Conservation (phyloP, 2,113 vertebrate species). For the Alaudala cheleensis region DNA sequence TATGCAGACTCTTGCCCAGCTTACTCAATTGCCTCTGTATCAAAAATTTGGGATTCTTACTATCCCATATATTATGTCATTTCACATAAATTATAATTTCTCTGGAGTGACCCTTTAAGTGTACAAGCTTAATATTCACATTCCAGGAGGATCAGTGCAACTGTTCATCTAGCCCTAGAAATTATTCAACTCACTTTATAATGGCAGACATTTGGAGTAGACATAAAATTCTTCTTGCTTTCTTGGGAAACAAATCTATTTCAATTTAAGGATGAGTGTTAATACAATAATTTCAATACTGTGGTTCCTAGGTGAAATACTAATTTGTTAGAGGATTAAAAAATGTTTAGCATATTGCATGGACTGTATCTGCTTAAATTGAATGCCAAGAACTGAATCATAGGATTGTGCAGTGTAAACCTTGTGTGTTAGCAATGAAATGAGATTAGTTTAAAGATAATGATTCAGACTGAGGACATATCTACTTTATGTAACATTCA, state of each 20-base stretch:
- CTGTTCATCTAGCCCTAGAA: neutral
- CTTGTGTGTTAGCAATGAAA: neutral
- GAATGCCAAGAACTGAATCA: neutral
- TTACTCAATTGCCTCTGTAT: neutral
- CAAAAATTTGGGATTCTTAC: constrained; percentile 1
- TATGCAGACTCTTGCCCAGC: neutral
- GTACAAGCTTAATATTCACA: neutral
- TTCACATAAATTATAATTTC: neutral
- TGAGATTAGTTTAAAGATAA: constrained; percentile 7
- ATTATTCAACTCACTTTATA: neutral
- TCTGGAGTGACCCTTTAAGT: neutral
- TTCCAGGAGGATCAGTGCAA: neutral
- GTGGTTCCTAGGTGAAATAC: neutral
- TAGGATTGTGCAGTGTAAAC: neutral
- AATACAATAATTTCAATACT: constrained; percentile 1
- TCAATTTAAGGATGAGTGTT: neutral
- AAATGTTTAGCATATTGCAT: neutral
- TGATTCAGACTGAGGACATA: neutral
- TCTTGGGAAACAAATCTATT: neutral
- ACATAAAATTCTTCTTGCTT: neutral
- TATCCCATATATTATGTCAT: neutral
- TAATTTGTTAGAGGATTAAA: constrained; percentile 27
- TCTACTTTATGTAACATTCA: neutral
- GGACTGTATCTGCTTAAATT: neutral
- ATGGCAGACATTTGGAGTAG: neutral